A percentile compares a stretch with the other conserved stretches of the same genome.
Evolutionary conservation across 1,140 invertebrate species (phyloP).

Genomic region (Brachionus rubens): DNA sequence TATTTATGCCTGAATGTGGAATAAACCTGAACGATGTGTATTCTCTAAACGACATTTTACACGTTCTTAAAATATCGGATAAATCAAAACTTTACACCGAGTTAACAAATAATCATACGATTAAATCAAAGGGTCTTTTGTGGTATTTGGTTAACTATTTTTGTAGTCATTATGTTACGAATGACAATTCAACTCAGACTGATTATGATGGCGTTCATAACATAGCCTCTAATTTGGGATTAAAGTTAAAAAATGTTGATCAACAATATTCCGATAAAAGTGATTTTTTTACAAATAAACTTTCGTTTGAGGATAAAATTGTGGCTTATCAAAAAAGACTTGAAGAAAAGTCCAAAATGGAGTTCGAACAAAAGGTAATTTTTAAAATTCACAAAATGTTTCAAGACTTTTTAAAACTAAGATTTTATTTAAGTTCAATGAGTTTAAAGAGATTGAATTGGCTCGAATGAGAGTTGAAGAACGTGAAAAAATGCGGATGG

Average conservation of each 20-base stretch:
- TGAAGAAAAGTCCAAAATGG: conserved; percentile 20
- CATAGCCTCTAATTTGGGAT: conserved; percentile 18
- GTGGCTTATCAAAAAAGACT: conserved; percentile 33
- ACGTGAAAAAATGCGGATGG: conserved; percentile 11
- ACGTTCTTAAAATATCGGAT: conserved; percentile 35
- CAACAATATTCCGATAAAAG: neutral
- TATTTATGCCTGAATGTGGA: conserved; percentile 45
- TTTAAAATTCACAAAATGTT: no score
- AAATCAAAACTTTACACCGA: conserved; percentile 29
- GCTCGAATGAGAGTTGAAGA: conserved; percentile 29
- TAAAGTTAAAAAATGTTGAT: conserved; percentile 11
- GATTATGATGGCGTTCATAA: conserved; percentile 36
- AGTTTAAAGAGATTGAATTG: conserved; percentile 29
- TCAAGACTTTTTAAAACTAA: no score
- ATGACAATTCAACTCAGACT: conserved; percentile 22
- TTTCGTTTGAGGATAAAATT: conserved; percentile 34
- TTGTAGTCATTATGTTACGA: conserved; percentile 27
- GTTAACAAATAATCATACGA: neutral
- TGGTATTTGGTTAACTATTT: conserved; percentile 42
- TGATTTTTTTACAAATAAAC: neutral
- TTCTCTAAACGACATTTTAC: neutral
- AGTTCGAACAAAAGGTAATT: conserved; percentile 30
- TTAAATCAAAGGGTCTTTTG: conserved; percentile 20
- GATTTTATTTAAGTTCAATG: conserved; percentile 7
- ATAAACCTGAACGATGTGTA: conserved; percentile 32